Evolutionary conservation across 2,888 invertebrate species (phyloP), one percentile per base, ranked within the genome.

Genomic region (Yponomeuta cagnagella): DNA sequence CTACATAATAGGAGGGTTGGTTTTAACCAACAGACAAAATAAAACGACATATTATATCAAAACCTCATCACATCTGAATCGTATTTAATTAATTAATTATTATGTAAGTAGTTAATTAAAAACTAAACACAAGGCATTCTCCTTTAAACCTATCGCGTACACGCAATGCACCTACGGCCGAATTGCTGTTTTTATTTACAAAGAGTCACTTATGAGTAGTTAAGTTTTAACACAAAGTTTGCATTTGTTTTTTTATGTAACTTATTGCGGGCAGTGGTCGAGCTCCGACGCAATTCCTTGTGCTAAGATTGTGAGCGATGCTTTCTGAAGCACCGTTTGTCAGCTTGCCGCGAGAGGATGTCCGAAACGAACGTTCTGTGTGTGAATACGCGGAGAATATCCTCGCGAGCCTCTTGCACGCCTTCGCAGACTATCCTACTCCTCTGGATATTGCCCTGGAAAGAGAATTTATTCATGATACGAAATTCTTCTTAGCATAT

Each of bases 391-490:
- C 97, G 96, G 84, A 97, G 95, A 74, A 98, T 95, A 84, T 97
- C 97, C 73, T 95, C 94, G 77, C 96, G 95, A 0, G 98, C 97
- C 83, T 98, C 98, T 74, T 94, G 94, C 87, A 98, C 95, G 74
- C 98, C 98, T 82, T 98, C 98, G 74, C 96, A 96, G 66, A 98
- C 97, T 74, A 98, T 96, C 92, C 96, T 97, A 85, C 98, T 97
- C 71, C 98, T 94, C 89, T 99, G 98, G 85, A 98, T 96, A 87
- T 98, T 98, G 70, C 98, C 98, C 97, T 98, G 93, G 67, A 93
- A 79, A 73, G 71, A 71, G 72, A 65, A 65, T 33, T 33, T 5
- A 33, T 3, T 8, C 37, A 58, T 37, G 43, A 43, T 43, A 43
- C 9, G 43, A 43, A 43, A 43, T 8, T 8, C 6, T 43, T 43